Conservation (phyloP, 2,113 vertebrate species). For the Globicephala melas region DNA sequence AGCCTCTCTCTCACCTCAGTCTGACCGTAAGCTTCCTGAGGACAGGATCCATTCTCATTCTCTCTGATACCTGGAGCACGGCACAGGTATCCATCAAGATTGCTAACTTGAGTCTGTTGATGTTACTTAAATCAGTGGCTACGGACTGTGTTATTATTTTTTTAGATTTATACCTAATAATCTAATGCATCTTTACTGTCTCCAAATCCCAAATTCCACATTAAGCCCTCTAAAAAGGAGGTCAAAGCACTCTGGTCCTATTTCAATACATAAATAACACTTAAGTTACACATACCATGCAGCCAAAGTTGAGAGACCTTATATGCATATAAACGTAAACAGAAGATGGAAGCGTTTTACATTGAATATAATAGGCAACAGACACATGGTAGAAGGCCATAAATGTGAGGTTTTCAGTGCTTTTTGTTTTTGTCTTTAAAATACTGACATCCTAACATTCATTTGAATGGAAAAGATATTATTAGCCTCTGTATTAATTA, state of each 20-base stretch:
- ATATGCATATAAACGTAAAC: background rate
- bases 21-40: background rate
- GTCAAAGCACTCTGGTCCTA: background rate
- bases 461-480: slow-evolving; percentile 33
- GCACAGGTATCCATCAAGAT: background rate
- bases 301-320: background rate
- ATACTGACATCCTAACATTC: background rate
- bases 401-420: slow-evolving; percentile 1
- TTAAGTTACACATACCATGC: background rate
- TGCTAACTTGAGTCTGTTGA: background rate
- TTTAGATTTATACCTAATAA: slow-evolving; percentile 3
- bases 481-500: background rate
- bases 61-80: background rate
- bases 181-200: background rate
- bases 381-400: background rate
- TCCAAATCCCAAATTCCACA: background rate
- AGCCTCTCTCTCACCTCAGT: background rate
- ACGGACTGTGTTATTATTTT: background rate
- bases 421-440: slow-evolving; percentile 10
- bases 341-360: background rate
- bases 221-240: background rate
- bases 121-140: background rate
- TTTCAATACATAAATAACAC: slow-evolving; percentile 12
- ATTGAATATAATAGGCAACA: background rate
- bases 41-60: background rate